Percentiles rank a stretch among this genome's conserved stretches.
Evolutionary conservation across 2,888 invertebrate species (phyloP).

Genomic region (Cistogaster globosa): DNA sequence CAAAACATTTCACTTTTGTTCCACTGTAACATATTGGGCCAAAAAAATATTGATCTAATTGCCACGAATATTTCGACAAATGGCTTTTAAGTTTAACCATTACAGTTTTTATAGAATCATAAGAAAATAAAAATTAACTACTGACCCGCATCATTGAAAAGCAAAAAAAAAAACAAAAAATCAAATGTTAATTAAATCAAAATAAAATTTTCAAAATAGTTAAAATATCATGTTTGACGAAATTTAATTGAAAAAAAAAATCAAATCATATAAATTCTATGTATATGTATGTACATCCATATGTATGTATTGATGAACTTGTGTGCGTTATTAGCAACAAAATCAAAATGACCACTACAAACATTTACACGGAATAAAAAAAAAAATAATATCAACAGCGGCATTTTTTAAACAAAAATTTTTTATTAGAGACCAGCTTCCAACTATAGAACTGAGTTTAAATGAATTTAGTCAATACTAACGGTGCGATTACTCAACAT

Average conservation of each 20-base stretch:
- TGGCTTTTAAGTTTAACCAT: no score
- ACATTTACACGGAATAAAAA: neutral
- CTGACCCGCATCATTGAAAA: slow-evolving; percentile 65
- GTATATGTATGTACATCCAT: neutral
- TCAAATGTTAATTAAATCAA: neutral
- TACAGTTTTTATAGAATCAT: neutral
- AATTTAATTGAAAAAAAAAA: slow-evolving; percentile 27
- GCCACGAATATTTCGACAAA: no score
- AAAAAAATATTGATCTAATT: no score
- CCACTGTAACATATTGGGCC: no score
- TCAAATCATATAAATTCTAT: slow-evolving; percentile 32
- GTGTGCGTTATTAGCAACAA: slow-evolving; percentile 12
- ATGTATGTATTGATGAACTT: no score
- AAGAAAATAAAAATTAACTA: slow-evolving; percentile 42
- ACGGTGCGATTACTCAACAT: slow-evolving; percentile 68
- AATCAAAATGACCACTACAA: slow-evolving; percentile 25
- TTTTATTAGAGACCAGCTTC: slow-evolving; percentile 50
- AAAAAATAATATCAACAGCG: slow-evolving; percentile 9
- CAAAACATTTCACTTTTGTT: no score
- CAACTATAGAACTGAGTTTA: slow-evolving; percentile 45
- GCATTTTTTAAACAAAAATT: slow-evolving; percentile 11
- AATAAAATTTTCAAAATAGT: slow-evolving; percentile 31
- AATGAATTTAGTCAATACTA: slow-evolving; percentile 65
- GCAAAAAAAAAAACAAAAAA: slow-evolving; percentile 16
- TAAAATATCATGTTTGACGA: slow-evolving; percentile 11